Conservation (phyloP, 2,113 vertebrate genomes). For the Albula glossodonta region DNA sequence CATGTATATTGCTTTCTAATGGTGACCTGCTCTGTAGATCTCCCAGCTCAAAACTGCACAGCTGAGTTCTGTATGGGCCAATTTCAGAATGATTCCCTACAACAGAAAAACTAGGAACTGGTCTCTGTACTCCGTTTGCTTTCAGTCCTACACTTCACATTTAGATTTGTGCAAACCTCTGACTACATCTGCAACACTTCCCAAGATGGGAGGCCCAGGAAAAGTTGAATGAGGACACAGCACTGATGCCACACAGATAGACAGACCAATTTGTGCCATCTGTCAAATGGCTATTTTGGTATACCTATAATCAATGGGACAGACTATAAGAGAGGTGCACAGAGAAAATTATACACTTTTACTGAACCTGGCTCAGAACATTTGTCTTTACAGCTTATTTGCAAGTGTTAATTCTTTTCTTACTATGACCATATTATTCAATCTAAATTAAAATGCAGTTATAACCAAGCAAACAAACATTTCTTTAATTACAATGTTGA, state of each 20-base stretch:
- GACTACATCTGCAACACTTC: too few relatives aligned
- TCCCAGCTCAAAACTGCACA: neutral
- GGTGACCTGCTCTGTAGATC: neutral
- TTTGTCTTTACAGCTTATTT: too few relatives aligned
- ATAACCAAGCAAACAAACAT: too few relatives aligned
- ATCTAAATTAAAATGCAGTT: too few relatives aligned
- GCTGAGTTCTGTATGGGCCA: neutral
- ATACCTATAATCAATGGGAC: neutral
- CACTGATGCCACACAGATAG: too few relatives aligned
- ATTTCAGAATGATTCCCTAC: neutral
- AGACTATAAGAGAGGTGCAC: neutral
- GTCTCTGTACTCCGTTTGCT: neutral
- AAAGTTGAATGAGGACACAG: neutral
- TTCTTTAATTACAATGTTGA: too few relatives aligned
- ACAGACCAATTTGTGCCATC: neutral
- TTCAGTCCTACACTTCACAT: neutral
- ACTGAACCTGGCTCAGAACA: neutral
- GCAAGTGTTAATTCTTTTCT: too few relatives aligned
- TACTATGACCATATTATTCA: too few relatives aligned
- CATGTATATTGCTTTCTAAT: neutral
- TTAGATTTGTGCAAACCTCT: neutral
- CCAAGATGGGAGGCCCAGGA: neutral
- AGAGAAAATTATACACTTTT: neutral
- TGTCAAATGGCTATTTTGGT: neutral
- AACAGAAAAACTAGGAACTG: neutral